phyloP scores from a whole-genome alignment of 92 coral and sea anemone species.

The Porites cylindrica region DNA sequence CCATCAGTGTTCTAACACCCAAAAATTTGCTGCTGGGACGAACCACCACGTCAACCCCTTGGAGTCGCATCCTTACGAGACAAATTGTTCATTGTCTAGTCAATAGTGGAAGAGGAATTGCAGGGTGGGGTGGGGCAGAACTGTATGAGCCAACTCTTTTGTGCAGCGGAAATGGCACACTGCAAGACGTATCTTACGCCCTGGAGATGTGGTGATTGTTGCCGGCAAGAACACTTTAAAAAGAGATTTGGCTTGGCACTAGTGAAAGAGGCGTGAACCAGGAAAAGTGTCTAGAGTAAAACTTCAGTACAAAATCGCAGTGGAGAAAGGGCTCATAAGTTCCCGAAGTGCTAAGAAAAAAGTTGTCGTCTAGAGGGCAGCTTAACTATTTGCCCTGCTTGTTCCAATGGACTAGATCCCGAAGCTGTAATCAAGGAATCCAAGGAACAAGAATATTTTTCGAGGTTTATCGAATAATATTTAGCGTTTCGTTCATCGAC shows the following conservation, averaged over 20 bases:
- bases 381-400: conserved; percentile 57
- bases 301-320: conserved; percentile 49
- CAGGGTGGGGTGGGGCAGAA: conserved; percentile 67
- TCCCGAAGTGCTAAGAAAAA: conserved; percentile 31
- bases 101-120: conserved; percentile 41
- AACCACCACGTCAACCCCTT: neutral
- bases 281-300: conserved; percentile 71
- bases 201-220: conserved; percentile 76
- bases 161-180: conserved; percentile 70
- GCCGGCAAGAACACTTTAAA: conserved; percentile 70
- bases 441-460: no score
- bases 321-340: conserved; percentile 49
- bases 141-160: conserved; percentile 67
- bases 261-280: conserved; percentile 70
- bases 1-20: conserved; percentile 51
- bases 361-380: conserved; percentile 47
- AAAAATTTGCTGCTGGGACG: conserved; percentile 63
- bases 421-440: conserved; percentile 23
- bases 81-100: conserved; percentile 41
- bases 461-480: no score
- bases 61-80: conserved; percentile 54
- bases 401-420: conserved; percentile 54
- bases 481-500: conserved; percentile 23
- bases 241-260: conserved; percentile 59
- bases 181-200: conserved; percentile 48